A percentile compares a stretch with the other conserved stretches of the same genome.
These are phyloP conservation scores for Eulemur rufifrons DNA, from an alignment of 2,113 vertebrate species.

Conservation along the genomic window DNA sequence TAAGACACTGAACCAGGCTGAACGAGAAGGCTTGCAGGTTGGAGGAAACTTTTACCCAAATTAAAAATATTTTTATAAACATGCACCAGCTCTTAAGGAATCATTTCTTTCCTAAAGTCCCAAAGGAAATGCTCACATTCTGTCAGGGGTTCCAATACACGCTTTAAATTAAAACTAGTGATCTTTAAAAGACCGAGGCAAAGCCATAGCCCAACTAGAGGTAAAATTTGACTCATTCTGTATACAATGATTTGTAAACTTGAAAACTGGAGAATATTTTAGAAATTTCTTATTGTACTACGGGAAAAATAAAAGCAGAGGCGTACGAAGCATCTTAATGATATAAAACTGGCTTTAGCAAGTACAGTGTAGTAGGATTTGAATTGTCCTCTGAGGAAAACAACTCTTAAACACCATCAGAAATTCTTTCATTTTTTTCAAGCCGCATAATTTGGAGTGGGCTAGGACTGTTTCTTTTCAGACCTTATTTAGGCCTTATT, in stretches of 20 bases:
- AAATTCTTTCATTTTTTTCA: not conserved
- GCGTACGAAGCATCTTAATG: not conserved
- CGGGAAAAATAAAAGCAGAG: not conserved
- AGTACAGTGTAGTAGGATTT: not conserved
- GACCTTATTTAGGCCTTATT: constrained; percentile 41
- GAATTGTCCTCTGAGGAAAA: constrained; percentile 16
- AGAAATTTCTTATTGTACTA: not conserved
- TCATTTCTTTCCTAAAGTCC: not conserved
- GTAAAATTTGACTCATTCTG: not conserved
- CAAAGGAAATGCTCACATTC: not conserved
- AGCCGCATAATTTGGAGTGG: not conserved
- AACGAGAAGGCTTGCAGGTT: not conserved
- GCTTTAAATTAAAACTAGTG: not conserved
- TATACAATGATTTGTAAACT: not conserved
- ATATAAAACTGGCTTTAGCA: not conserved
- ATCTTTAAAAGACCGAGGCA: not conserved
- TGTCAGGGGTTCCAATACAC: not conserved
- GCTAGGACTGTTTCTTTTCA: constrained; percentile 17
- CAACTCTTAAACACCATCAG: not conserved
- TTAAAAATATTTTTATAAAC: not conserved
- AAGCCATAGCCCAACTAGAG: not conserved
- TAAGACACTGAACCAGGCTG: not conserved
- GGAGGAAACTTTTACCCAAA: not conserved
- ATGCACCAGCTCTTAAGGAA: not conserved
- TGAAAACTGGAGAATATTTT: not conserved